Evolutionary conservation across 2,888 invertebrate species (phyloP).

Genomic region (Strigamia transsilvanica): DNA sequence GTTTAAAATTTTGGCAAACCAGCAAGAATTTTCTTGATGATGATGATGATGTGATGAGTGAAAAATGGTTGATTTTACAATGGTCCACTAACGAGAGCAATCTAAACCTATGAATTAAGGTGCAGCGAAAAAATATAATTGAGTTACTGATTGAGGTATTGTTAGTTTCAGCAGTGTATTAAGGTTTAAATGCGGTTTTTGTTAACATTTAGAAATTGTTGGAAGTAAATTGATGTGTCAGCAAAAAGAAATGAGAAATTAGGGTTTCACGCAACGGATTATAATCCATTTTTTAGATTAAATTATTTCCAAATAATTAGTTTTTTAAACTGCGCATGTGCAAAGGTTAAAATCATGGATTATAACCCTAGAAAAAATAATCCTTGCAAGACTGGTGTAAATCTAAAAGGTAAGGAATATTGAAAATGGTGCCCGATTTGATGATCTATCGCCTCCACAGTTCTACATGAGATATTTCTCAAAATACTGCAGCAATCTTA

Average conservation of each 20-base stretch:
- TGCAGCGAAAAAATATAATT: conserved; percentile 5
- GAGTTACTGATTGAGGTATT: conserved; percentile 5
- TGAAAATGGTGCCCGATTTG: too few species aligned
- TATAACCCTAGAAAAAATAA: too few species aligned
- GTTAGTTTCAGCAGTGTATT: background rate
- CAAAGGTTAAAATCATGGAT: too few species aligned
- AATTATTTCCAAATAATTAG: too few species aligned
- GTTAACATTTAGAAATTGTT: background rate
- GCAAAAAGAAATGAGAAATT: background rate
- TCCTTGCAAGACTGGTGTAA: too few species aligned
- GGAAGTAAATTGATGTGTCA: background rate
- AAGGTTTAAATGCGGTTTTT: background rate
- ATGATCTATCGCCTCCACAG: too few species aligned
- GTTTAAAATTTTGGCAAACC: background rate
- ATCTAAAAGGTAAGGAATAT: too few species aligned
- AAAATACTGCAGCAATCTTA: too few species aligned
- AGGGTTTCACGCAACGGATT: background rate
- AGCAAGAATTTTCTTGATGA: background rate
- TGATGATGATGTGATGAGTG: background rate
- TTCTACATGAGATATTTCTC: too few species aligned
- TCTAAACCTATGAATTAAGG: conserved; percentile 6
- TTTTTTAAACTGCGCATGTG: too few species aligned
- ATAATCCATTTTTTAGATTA: too few species aligned
- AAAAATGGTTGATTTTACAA: conserved; percentile 30
- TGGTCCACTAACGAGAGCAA: conserved; percentile 22